These are phyloP conservation scores for Alca torda DNA, from an alignment of 2,797 vertebrate genomes.

Conservation along the genomic window DNA sequence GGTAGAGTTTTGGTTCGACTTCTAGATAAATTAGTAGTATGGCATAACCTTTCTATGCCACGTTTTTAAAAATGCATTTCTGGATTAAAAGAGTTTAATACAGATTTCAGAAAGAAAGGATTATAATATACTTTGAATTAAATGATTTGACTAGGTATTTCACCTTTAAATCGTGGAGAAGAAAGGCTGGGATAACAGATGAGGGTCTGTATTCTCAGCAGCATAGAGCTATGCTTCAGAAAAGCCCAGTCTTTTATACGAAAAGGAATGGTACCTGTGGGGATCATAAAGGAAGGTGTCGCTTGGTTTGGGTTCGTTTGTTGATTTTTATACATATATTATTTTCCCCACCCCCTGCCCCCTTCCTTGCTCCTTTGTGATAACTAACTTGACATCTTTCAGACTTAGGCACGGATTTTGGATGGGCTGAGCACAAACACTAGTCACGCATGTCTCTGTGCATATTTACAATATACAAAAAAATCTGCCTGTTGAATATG, in stretches of 20 bases:
- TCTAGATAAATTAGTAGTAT: neutral
- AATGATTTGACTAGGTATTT: neutral
- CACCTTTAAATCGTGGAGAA: neutral
- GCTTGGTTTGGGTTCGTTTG: neutral
- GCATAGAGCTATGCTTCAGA: neutral
- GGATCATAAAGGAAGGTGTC: neutral
- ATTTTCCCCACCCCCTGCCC: neutral
- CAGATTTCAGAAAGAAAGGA: neutral
- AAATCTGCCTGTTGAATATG: neutral
- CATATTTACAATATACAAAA: neutral
- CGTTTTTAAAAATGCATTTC: neutral
- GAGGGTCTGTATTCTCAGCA: neutral
- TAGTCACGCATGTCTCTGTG: neutral
- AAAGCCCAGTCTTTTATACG: accelerated
- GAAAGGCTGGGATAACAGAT: neutral
- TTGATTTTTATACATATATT: neutral
- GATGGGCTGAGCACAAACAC: neutral
- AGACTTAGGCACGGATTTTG: neutral
- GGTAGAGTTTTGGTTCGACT: neutral
- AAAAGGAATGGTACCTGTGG: neutral
- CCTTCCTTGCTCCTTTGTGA: neutral
- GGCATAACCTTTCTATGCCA: neutral
- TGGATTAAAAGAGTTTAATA: neutral
- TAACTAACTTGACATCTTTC: neutral
- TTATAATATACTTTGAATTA: neutral